Evolutionary conservation across 2,797 vertebrate species (phyloP).

Genomic region (Enteromius afrohamiltoni): DNA sequence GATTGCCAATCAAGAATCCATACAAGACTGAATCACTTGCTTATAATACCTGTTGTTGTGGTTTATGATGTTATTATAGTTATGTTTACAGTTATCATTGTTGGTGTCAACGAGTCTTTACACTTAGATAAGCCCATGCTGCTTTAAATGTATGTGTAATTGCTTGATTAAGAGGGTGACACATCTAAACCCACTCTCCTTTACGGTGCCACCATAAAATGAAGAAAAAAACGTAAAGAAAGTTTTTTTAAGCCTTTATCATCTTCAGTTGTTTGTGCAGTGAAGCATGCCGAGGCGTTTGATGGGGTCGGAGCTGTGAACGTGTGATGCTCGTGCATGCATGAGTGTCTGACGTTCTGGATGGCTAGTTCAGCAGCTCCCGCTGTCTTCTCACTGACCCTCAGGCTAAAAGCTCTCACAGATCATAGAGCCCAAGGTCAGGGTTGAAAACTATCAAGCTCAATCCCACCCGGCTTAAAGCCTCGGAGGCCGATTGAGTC

Average conservation of each 20-base stretch:
- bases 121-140: not conserved
- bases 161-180: not conserved
- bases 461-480: conserved; percentile 20
- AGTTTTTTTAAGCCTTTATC: not conserved
- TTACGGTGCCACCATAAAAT: not conserved
- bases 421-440: conserved; percentile 46
- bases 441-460: conserved; percentile 40
- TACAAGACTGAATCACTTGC: not conserved
- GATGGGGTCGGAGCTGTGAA: not conserved
- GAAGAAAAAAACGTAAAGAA: not conserved
- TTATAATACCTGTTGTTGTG: not conserved
- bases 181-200: not conserved
- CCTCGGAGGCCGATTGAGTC: conserved; percentile 11
- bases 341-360: conserved; percentile 28
- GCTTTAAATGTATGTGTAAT: not conserved
- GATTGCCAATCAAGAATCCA: not conserved
- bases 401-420: conserved; percentile 8
- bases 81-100: not conserved
- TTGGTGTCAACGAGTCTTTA: not conserved
- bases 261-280: not conserved
- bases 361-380: conserved; percentile 30
- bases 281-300: not conserved
- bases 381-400: conserved; percentile 42
- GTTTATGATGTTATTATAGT: not conserved
- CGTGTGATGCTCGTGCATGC: not conserved